phyloP scores from a whole-genome alignment of 2,888 invertebrate genomes.

The Leptinotarsa haldemani region DNA sequence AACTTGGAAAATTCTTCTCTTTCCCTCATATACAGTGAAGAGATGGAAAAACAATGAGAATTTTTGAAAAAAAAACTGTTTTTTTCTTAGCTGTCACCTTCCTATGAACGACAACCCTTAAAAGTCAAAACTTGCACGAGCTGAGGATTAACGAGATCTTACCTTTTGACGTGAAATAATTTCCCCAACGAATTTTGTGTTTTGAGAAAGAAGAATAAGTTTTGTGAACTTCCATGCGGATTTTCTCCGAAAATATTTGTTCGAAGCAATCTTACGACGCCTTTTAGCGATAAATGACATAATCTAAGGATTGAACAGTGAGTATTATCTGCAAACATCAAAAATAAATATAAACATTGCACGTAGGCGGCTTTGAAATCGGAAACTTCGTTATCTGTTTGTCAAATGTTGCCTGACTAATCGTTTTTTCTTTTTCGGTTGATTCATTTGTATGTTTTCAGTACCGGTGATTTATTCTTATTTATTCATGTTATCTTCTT shows the following conservation, averaged over 20 bases:
- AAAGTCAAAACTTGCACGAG: too few relatives aligned
- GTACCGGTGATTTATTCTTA: neutral
- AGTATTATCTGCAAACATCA: neutral
- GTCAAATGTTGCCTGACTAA: conserved; percentile 5
- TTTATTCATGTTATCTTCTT: neutral
- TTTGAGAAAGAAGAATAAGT: neutral
- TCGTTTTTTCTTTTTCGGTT: neutral
- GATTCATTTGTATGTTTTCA: neutral
- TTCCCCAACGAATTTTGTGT: neutral
- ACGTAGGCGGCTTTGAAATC: neutral
- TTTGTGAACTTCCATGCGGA: neutral
- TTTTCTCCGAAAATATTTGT: neutral
- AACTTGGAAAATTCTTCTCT: neutral
- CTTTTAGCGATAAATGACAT: neutral
- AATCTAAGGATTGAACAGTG: neutral
- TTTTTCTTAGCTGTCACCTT: too few relatives aligned
- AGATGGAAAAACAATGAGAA: too few relatives aligned
- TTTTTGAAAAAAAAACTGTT: too few relatives aligned
- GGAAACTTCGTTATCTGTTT: neutral
- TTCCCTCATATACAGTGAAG: neutral
- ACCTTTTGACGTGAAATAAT: too few relatives aligned
- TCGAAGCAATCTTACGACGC: neutral
- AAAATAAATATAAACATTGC: conserved; percentile 10
- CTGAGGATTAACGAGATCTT: too few relatives aligned
- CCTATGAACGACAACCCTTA: too few relatives aligned